Evolutionary conservation across 1,140 invertebrate genomes (phyloP).

Genomic region (Vanessa tameamea): DNA sequence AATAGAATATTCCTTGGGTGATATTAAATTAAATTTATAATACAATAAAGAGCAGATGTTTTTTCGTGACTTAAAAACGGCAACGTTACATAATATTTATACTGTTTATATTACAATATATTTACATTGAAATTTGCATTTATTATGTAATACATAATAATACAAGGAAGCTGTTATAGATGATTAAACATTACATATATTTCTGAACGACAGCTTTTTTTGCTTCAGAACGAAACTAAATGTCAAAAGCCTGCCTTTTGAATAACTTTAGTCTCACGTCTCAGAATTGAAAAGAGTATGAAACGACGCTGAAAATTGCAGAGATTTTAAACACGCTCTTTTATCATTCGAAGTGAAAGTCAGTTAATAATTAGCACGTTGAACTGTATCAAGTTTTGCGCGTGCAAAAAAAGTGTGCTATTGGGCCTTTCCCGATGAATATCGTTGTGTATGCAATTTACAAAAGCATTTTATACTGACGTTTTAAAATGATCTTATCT

Average conservation of each 20-base stretch:
- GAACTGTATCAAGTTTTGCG: slow-evolving; percentile 66
- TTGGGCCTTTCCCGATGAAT: slow-evolving; percentile 60
- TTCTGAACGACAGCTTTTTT: no score
- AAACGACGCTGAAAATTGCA: slow-evolving; percentile 18
- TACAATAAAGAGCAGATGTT: no score
- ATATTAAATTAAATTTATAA: no score
- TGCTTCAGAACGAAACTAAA: neutral
- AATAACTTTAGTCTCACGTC: slow-evolving; percentile 16
- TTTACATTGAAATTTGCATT: no score
- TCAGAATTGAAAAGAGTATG: slow-evolving; percentile 24
- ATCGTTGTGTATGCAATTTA: slow-evolving; percentile 37
- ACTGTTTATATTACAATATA: no score
- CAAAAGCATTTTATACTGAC: slow-evolving; percentile 24
- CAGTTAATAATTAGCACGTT: slow-evolving; percentile 36
- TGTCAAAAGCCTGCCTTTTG: neutral
- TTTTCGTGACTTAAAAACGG: no score
- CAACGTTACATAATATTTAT: no score
- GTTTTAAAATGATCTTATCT: slow-evolving; percentile 18
- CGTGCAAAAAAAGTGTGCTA: slow-evolving; percentile 66
- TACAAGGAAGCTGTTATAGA: neutral
- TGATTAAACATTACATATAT: neutral
- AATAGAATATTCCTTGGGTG: no score
- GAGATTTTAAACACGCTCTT: slow-evolving; percentile 16
- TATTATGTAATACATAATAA: neutral
- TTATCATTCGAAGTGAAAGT: slow-evolving; percentile 41